These are phyloP conservation scores for Drosophila repletoides DNA, from an alignment of 1,140 invertebrate genomes.

Conservation along the genomic window DNA sequence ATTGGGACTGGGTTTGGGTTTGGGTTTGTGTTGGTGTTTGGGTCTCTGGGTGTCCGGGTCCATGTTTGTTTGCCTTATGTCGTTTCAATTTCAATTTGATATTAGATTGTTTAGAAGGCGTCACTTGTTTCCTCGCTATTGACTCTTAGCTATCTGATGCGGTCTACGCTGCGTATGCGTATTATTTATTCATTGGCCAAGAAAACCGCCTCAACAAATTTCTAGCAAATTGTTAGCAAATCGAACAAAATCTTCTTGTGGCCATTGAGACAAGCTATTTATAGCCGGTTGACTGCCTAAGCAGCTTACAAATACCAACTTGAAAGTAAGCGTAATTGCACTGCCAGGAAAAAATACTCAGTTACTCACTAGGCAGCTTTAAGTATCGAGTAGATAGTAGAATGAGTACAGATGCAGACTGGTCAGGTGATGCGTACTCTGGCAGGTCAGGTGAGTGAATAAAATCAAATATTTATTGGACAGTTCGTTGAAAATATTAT, in stretches of 20 bases:
- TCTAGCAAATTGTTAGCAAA: conserved; percentile 24
- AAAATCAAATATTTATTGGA: conserved; percentile 54
- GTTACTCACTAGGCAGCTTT: not conserved
- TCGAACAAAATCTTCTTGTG: conserved; percentile 5
- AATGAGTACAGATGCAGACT: not conserved
- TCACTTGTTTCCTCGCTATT: conserved; percentile 34
- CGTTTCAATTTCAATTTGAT: conserved; percentile 66
- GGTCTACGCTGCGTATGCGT: conserved; percentile 4
- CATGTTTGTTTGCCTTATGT: conserved; percentile 21
- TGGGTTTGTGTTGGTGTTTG: conserved; percentile 13
- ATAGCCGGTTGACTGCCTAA: conserved; percentile 12
- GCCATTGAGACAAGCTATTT: conserved; percentile 28
- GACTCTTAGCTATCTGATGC: conserved; percentile 24
- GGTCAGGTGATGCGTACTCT: conserved; percentile 24
- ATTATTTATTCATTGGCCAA: conserved; percentile 63
- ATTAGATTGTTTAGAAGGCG: conserved; percentile 48
- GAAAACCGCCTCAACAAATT: conserved; percentile 1
- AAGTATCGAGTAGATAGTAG: not conserved
- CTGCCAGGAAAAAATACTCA: not conserved
- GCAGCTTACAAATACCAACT: conserved; percentile 10
- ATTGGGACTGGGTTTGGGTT: not conserved
- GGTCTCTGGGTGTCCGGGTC: conserved; percentile 3
- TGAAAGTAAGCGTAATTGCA: conserved; percentile 17
- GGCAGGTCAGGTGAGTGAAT: conserved; percentile 31
- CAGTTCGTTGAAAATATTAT: conserved; percentile 36